Evolutionary conservation across 2,888 invertebrate genomes (phyloP), one percentile per base, ranked within the genome.

Genomic region (Carcina quercana): DNA sequence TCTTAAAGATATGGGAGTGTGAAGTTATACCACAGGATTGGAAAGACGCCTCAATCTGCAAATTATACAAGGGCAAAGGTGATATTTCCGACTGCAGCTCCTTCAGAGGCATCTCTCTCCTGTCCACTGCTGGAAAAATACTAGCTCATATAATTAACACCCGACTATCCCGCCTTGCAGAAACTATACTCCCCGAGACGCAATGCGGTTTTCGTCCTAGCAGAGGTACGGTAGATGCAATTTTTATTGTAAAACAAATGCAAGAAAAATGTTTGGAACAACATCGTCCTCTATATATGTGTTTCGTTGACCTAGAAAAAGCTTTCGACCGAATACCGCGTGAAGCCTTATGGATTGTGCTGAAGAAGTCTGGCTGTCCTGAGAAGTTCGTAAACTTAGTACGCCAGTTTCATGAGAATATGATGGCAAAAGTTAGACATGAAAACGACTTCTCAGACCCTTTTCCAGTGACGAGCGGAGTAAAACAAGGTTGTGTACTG

Each of bases 201-300:
- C 48, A 42, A 26, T 45, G 38, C 39, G 38, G 42, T 7, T 47
- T 45, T 22, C 36, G 40, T 6, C 40, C 40, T 5, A 14, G 35
- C 2, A 15, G 42, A 21, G 43, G 41, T 2, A 45, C 45, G 1
- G 38, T 29, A 22, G 43, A 43, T 6, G 39, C 34, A 10, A 37
- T 39, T 15, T 35, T 37, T 19, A 32, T 28, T 0, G 10, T 32
- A 2, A 35, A 36, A 27, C 28, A 36, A 11, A 15, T 40, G 12
- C 29, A 26, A 13, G 17, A 34, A 20, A 32, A 40, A 29, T 25
- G 37, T 15, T 22, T 31, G 20, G 37, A 42, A 30, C 37, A 42
- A 13, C 21, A 32, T n/a, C 36, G 26, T 10, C 28, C 26, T 3
- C 19, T 34, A 15, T 29, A 19, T n/a, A 25, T 34, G 2, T 24